phyloP scores from a whole-genome alignment of 35 echinoderm and acorn worm genomes.

The Ophiothrix spiculata region DNA sequence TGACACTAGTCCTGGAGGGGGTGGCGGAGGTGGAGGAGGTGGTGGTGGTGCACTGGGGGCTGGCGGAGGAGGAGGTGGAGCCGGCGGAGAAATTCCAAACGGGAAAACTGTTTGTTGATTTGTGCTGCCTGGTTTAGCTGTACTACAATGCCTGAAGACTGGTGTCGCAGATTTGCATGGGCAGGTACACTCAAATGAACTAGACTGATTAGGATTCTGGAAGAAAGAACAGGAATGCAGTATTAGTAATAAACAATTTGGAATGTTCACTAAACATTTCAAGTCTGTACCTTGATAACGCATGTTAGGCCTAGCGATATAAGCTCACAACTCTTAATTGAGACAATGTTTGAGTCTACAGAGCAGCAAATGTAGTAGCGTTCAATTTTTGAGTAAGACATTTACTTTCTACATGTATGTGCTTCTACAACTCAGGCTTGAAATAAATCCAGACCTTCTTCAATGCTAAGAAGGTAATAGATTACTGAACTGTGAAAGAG shows the following conservation, averaged over 20 bases:
- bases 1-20: neutral
- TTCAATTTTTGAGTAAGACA: no score
- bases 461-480: no score
- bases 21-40: conserved; percentile 13
- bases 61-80: conserved; percentile 12
- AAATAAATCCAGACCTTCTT: no score
- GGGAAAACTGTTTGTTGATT: neutral
- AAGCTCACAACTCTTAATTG: no score
- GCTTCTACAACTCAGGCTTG: no score
- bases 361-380: no score
- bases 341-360: no score
- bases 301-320: no score
- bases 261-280: neutral
- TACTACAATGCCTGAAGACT: neutral
- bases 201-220: neutral
- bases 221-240: neutral
- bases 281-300: neutral
- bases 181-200: neutral
- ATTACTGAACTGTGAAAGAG: no score
- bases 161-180: neutral
- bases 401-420: no score
- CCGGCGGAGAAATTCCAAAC: neutral
- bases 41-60: conserved; percentile 8
- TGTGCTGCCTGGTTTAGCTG: neutral
- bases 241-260: neutral